These are phyloP conservation scores for Poecilus cupreus DNA, from an alignment of 2,888 invertebrate genomes.

Conservation along the genomic window DNA sequence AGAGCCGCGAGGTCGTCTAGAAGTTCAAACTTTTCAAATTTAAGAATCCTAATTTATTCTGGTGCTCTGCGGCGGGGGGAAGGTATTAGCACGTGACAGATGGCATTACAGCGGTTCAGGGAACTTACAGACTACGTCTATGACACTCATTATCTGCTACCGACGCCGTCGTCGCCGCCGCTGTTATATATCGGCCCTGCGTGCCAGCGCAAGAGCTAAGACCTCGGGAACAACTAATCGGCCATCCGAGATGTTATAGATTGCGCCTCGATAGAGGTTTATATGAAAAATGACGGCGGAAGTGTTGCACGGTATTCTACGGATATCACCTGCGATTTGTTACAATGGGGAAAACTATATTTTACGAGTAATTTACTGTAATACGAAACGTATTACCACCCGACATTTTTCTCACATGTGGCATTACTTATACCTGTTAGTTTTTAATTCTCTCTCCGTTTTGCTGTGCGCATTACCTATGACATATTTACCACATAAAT, in stretches of 20 bases:
- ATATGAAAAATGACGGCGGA: conserved; percentile 51
- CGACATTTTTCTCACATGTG: conserved; percentile 2
- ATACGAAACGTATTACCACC: conserved; percentile 23
- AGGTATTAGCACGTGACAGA: conserved; percentile 63
- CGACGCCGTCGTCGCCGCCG: background rate
- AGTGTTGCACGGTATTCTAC: conserved; percentile 48
- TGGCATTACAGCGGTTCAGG: conserved; percentile 60
- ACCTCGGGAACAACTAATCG: conserved; percentile 37
- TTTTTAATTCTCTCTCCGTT: no score
- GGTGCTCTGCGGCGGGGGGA: background rate
- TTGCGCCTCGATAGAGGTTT: conserved; percentile 41
- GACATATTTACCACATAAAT: no score
- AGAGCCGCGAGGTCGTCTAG: conserved; percentile 62
- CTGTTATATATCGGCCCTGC: conserved; percentile 46
- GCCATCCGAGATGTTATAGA: conserved; percentile 44
- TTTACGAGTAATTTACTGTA: conserved; percentile 28
- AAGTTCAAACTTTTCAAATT: conserved; percentile 66
- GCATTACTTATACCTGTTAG: background rate
- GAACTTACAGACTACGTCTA: conserved; percentile 4
- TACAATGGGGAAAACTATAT: background rate
- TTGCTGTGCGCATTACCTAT: no score
- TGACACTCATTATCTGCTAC: conserved; percentile 50
- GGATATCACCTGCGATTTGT: conserved; percentile 38
- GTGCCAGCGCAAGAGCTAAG: conserved; percentile 6
- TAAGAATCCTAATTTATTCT: conserved; percentile 66